phyloP scores from a whole-genome alignment of 2,113 vertebrate genomes.

The Pycnonotus jocosus region DNA sequence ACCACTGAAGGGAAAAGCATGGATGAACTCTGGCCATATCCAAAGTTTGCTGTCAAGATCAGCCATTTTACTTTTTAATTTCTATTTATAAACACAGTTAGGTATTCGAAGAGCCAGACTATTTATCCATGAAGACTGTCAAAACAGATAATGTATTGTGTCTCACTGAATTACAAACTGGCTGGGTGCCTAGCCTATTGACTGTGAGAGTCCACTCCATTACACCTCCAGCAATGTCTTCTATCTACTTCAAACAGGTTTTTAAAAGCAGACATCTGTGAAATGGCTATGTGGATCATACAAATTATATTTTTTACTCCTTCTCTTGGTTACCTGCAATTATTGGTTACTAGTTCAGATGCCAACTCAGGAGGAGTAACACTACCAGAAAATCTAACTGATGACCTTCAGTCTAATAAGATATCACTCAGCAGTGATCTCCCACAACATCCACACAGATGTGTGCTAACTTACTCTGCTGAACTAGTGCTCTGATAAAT shows the following conservation, averaged over 20 bases:
- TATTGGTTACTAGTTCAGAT: neutral
- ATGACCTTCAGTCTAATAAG: neutral
- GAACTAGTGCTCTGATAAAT: neutral
- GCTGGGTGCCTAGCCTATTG: conserved; percentile 12
- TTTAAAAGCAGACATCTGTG: neutral
- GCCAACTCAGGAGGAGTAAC: neutral
- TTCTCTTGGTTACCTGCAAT: neutral
- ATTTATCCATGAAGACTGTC: conserved; percentile 42
- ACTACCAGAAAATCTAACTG: neutral
- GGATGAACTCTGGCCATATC: neutral
- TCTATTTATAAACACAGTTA: conserved; percentile 43
- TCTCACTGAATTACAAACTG: conserved; percentile 33
- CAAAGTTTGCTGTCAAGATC: neutral
- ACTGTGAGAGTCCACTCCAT: neutral
- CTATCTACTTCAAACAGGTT: neutral
- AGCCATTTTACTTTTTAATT: neutral
- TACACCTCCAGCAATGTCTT: neutral
- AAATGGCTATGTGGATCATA: neutral
- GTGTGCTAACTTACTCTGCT: neutral
- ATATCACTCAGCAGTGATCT: neutral
- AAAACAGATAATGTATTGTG: conserved; percentile 30
- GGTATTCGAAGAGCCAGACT: conserved; percentile 19
- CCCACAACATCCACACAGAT: neutral
- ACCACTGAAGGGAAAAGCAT: neutral
- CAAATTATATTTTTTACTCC: neutral